These are phyloP conservation scores for Sclerodermus sp. DNA, from an alignment of 2,888 invertebrate species.

Conservation along the genomic window DNA sequence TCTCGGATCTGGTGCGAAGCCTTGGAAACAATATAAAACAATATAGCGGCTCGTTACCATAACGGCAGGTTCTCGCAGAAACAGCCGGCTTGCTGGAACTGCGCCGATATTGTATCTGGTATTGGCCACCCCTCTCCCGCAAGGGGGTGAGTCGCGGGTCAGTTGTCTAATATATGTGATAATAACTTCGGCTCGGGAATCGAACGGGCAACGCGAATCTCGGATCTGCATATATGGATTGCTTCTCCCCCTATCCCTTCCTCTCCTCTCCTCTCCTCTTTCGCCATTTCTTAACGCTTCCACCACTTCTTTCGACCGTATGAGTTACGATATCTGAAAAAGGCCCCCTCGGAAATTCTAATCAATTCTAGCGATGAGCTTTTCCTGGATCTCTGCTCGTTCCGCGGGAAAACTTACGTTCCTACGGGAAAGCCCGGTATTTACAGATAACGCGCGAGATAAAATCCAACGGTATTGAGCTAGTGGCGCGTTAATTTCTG, in stretches of 20 bases:
- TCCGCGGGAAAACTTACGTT: no score
- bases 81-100: constrained; percentile 26
- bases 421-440: no score
- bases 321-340: no score
- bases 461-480: no score
- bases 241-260: constrained; percentile 19
- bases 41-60: constrained; percentile 53
- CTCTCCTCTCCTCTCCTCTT: constrained; percentile 6
- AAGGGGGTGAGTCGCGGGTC: constrained; percentile 34
- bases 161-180: constrained; percentile 56
- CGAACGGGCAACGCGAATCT: constrained; percentile 50
- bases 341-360: no score
- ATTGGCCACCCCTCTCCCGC: constrained; percentile 8
- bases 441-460: no score
- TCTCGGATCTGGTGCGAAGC: neutral
- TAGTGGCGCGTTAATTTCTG: no score
- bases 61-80: constrained; percentile 32
- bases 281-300: constrained; percentile 51
- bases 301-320: constrained; percentile 32
- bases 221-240: constrained; percentile 54
- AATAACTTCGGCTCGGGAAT: constrained; percentile 49
- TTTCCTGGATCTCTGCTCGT: no score
- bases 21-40: constrained; percentile 55
- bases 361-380: no score
- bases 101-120: constrained; percentile 47